Base-by-base conservation (phyloP, 2,888 invertebrate species). In the Agonopterix subpropinquella region DNA sequence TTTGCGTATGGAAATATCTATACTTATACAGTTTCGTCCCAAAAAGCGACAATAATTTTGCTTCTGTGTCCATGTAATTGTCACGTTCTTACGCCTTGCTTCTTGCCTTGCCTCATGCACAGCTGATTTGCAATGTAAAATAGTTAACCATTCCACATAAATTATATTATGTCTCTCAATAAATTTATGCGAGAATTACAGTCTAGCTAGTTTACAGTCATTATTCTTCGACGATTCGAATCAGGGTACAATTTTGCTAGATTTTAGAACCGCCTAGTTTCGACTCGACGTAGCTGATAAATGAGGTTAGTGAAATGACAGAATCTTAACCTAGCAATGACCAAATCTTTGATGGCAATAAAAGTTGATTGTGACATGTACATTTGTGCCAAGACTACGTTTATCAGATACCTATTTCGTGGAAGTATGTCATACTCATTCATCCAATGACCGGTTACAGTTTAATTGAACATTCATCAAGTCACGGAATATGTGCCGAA, bases 71-170 rank as follows among this genome's bases (percentile, higher is more conserved):
- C 52, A 48, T 53, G 52, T 65, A 57, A 63, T 68, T 68, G 68
- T 70, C 70, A 57, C 58, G 56, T 64, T 54, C 57, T 57, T 54
- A 53, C 51, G 5, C 28, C 52, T 57, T 54, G 54, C 52, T 53
- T 55, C 56, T 65, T 61, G 62, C 58, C 55, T 58, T 61, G 61
- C 52, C 53, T 55, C 58, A 59, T 50, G 49, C 53, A 55, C 5
- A 50, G 47, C 59, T 57, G 50, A 70, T 72, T 73, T 68, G 63
- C 63, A 67, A 66, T 71, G 60, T 61, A 61, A 65, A 67, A 58
- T 59, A 49, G 55, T n/a, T 11, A 47, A 47, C 11, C 37, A 37
- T 18, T 11, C 52, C 44, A 54, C 53, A 65, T 58, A 58, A 60
- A 64, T 62, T 62, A 59, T 43, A 51, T 53, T 47, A 47, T 50